phyloP scores from a whole-genome alignment of 1,140 invertebrate species.

The Chelonus insularis region DNA sequence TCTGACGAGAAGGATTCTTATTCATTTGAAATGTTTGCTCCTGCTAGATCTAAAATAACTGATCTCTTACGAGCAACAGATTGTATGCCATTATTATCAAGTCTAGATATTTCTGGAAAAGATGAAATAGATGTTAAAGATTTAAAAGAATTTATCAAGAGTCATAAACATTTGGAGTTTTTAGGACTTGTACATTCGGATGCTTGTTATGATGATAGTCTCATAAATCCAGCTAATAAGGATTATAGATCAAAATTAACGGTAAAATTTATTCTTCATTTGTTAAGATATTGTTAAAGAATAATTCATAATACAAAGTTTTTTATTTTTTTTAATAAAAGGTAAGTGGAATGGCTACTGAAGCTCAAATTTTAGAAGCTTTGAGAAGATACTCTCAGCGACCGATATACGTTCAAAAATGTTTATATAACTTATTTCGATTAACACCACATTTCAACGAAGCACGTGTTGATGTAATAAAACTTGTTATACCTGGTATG shows the following conservation, averaged over 20 bases:
- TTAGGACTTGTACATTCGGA: slow-evolving; percentile 68
- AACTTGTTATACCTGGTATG: slow-evolving; percentile 75
- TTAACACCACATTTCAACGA: slow-evolving; percentile 66
- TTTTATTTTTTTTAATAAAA: no score
- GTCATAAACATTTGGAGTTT: slow-evolving; percentile 63
- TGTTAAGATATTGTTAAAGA: neutral
- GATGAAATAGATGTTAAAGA: slow-evolving; percentile 62
- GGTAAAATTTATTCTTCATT: slow-evolving; percentile 41
- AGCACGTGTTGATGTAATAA: slow-evolving; percentile 69
- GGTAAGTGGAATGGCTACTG: slow-evolving; percentile 68
- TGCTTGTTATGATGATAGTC: slow-evolving; percentile 65
- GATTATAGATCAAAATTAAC: slow-evolving; percentile 56
- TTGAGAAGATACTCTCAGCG: slow-evolving; percentile 67
- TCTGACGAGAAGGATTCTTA: slow-evolving; percentile 65
- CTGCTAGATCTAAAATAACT: slow-evolving; percentile 56
- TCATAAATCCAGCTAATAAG: slow-evolving; percentile 58
- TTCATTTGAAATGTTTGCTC: slow-evolving; percentile 57
- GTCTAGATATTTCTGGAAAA: slow-evolving; percentile 71
- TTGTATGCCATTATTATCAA: slow-evolving; percentile 66
- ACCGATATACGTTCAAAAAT: slow-evolving; percentile 71
- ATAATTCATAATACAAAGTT: slow-evolving; percentile 1
- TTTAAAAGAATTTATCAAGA: slow-evolving; percentile 60
- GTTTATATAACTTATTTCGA: slow-evolving; percentile 73
- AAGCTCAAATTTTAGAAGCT: slow-evolving; percentile 68
- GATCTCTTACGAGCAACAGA: slow-evolving; percentile 58